Conservation (phyloP, 1,140 invertebrate species). For the Orchestia grillus region DNA sequence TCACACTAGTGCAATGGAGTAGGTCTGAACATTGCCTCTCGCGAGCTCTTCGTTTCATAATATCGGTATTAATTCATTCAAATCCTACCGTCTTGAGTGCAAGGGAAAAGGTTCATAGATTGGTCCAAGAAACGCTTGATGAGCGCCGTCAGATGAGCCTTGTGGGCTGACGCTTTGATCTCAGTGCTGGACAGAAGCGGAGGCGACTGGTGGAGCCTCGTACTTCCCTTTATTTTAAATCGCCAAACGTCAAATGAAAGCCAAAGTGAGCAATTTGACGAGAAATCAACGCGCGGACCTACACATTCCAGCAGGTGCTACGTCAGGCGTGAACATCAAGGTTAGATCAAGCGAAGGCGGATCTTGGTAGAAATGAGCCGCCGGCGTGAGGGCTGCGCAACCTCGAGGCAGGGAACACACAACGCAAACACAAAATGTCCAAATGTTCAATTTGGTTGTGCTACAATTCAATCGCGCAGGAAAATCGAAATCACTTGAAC, state of each 20-base stretch:
- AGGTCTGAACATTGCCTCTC: too few relatives aligned
- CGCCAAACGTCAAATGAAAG: neutral
- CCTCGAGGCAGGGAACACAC: neutral
- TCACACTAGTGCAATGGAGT: too few relatives aligned
- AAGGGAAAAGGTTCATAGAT: too few relatives aligned
- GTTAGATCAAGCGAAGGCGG: neutral
- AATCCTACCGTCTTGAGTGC: too few relatives aligned
- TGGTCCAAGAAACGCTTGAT: too few relatives aligned
- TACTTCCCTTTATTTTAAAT: neutral
- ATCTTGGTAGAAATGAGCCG: neutral
- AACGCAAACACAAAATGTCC: neutral
- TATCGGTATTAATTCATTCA: too few relatives aligned
- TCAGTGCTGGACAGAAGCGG: neutral
- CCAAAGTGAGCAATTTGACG: constrained; percentile 7
- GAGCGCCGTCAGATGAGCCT: neutral
- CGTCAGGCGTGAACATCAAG: neutral
- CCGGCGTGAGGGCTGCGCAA: neutral
- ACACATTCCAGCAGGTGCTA: neutral
- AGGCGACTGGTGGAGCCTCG: neutral
- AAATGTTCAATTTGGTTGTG: too few relatives aligned
- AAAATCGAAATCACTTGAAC: neutral
- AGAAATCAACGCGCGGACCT: neutral
- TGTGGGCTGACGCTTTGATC: neutral
- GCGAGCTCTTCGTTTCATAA: too few relatives aligned
- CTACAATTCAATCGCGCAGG: neutral